phyloP scores from a whole-genome alignment of 2,113 vertebrate genomes.

The Leptodactylus fuscus region DNA sequence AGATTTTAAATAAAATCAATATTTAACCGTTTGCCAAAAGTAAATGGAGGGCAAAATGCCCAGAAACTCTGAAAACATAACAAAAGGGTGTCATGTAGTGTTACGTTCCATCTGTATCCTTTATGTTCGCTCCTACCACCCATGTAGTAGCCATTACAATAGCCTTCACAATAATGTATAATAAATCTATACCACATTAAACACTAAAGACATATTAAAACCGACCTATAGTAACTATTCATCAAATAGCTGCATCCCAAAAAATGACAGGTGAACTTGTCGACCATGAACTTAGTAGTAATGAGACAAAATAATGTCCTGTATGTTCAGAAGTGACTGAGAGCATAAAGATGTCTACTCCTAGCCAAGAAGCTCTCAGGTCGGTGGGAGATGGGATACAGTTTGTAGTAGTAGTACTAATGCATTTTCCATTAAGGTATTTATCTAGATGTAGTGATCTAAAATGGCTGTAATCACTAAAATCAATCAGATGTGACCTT shows the following conservation, averaged over 20 bases:
- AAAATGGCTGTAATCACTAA: background rate
- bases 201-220: background rate
- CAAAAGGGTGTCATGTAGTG: background rate
- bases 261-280: background rate
- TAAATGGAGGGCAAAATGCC: slow-evolving; percentile 32
- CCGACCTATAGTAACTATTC: background rate
- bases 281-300: background rate
- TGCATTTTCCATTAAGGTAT: slow-evolving; percentile 15
- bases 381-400: background rate
- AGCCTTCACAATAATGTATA: background rate
- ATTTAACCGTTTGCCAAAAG: slow-evolving; percentile 16
- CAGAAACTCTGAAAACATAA: slow-evolving; percentile 24
- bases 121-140: slow-evolving; percentile 24
- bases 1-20: slow-evolving; percentile 10
- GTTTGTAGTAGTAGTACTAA: background rate
- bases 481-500: background rate
- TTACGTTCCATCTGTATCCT: slow-evolving; percentile 9
- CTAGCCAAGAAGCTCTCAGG: slow-evolving; percentile 24
- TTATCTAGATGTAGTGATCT: background rate
- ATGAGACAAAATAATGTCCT: slow-evolving; percentile 14
- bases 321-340: background rate
- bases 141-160: background rate
- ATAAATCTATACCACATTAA: background rate
- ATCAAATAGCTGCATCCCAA: background rate
- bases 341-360: background rate